These are phyloP conservation scores for Drosophila setosimentum DNA, from an alignment of 2,888 invertebrate genomes.

Conservation along the genomic window DNA sequence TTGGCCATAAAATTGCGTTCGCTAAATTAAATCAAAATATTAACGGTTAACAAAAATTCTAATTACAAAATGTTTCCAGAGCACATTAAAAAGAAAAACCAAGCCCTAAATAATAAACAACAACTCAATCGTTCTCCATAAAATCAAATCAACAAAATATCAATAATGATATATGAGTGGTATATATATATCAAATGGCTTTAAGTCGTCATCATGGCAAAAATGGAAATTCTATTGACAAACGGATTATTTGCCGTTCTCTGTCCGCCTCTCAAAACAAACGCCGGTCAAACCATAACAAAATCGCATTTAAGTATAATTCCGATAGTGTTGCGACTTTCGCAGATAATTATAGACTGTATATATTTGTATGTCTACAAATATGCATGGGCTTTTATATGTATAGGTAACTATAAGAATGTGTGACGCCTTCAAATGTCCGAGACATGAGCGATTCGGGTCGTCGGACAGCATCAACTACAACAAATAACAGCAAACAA, in stretches of 20 bases:
- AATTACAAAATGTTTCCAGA: conserved; percentile 58
- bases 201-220: not conserved
- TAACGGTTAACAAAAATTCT: conserved; percentile 38
- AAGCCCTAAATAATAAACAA: conserved; percentile 1
- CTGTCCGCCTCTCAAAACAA: conserved; percentile 30
- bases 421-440: conserved; percentile 45
- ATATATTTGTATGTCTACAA: conserved; percentile 1
- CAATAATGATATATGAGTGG: conserved; percentile 44
- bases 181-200: conserved; percentile 28
- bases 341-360: conserved; percentile 49
- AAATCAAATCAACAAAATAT: conserved; percentile 22
- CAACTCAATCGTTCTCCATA: conserved; percentile 27
- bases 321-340: conserved; percentile 45
- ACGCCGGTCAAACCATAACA: conserved; percentile 55
- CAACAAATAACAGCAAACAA: conserved; percentile 6
- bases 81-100: conserved; percentile 13
- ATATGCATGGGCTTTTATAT: conserved; percentile 1
- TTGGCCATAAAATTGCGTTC: conserved; percentile 53
- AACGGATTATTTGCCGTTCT: conserved; percentile 63
- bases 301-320: conserved; percentile 49
- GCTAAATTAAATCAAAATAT: conserved; percentile 44
- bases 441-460: conserved; percentile 50
- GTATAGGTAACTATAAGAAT: conserved; percentile 6
- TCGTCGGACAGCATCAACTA: conserved; percentile 54
- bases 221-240: conserved; percentile 66